Percentiles rank a stretch among this genome's conserved stretches.
phyloP scores from a whole-genome alignment of 2,113 vertebrate genomes.

The Hemibagrus wyckioides region DNA sequence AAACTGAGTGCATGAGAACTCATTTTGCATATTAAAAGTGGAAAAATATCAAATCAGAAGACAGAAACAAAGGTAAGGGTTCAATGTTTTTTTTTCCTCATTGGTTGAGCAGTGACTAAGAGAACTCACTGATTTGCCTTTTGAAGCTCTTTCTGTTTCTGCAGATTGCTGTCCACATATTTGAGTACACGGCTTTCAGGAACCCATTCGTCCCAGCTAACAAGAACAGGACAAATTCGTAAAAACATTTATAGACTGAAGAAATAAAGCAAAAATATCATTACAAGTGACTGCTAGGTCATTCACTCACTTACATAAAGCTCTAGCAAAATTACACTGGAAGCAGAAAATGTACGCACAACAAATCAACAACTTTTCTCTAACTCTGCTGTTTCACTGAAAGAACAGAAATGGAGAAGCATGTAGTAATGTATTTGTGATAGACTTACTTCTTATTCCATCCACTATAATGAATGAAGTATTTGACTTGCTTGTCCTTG shows the following conservation, averaged over 20 bases:
- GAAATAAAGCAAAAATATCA: background rate
- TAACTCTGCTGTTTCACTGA: background rate
- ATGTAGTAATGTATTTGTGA: background rate
- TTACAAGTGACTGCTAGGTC: background rate
- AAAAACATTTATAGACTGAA: background rate
- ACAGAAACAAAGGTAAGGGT: background rate
- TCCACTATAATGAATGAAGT: constrained; percentile 99
- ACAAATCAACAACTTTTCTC: background rate
- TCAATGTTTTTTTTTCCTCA: background rate
- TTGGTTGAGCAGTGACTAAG: background rate
- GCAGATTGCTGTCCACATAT: constrained; percentile 98
- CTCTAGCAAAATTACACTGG: background rate
- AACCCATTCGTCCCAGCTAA: constrained; percentile 99
- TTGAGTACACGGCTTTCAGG: constrained; percentile 99
- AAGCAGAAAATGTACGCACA: background rate
- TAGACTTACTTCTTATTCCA: constrained; percentile 99
- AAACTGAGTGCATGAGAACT: background rate
- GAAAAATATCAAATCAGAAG: background rate
- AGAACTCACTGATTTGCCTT: constrained; percentile 96
- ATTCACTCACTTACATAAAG: background rate
- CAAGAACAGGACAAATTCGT: constrained; percentile 45
- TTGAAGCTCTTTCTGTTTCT: constrained; percentile 99
- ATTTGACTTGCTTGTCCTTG: constrained; percentile 99
- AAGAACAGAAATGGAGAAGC: background rate
- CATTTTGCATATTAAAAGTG: background rate